Base-by-base conservation (phyloP, 2,888 invertebrate genomes). In the Rhagonycha lutea region DNA sequence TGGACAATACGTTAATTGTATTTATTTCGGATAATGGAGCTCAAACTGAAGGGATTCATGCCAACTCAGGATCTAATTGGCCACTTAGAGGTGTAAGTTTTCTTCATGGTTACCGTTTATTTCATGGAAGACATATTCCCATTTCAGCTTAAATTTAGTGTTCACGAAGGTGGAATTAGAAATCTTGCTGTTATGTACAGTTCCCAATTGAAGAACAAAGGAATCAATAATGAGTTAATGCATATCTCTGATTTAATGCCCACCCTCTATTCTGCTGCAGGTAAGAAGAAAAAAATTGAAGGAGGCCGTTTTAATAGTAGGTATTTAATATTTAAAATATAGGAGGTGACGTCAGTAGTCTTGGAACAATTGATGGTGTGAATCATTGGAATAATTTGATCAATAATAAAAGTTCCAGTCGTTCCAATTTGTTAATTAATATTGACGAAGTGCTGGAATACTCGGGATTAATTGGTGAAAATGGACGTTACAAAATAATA, bases 1-100 rank as follows among this genome's bases (percentile, higher is more conserved):
- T 97, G 79, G 89, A 95, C 62, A 94, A 97, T 84, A 94, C 96
- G 0, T 91, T 98, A 67, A 90, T 98, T 71, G 87, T 96, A 1
- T 98, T 98, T 85, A 91, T 94, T 81, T 94, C 96, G 11, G 98
- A 98, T 85, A 98, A 98, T 85, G 96, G 97, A 0, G 95, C 93
- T 0, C 94, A 95, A 69, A 92, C 95, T 1, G 88, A 90, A 73
- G 96, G 95, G 0, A 82, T 89, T 69, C 92, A 93, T 83, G 85
- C 89, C 70, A 97, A 96, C 87, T 91, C 91, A 69, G 95, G 92
- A 9, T 94, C 94, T 14, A 95, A 95, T 87, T 94, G 91, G 90
- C 95, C 95, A 12, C 86, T 95, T 11, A 90, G 94, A 86, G 95
- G 95, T 14, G 94, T 94, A 87, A 88, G 89, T 85, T 12, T 61